These are phyloP conservation scores for Nezara viridula DNA, from an alignment of 2,888 invertebrate genomes.

Conservation along the genomic window DNA sequence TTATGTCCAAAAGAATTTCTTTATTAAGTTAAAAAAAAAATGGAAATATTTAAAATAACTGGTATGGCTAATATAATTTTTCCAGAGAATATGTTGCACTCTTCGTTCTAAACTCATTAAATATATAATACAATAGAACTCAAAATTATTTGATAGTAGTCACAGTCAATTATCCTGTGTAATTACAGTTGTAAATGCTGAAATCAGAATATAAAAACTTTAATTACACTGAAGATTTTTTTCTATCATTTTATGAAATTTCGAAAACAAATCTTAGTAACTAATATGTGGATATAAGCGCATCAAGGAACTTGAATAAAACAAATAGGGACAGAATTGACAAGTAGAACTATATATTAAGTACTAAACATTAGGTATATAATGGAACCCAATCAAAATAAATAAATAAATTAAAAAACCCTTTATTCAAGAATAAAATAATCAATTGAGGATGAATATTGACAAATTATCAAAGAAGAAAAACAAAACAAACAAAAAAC, in stretches of 20 bases:
- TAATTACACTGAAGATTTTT: neutral
- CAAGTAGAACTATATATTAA: neutral
- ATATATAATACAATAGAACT: neutral
- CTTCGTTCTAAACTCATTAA: neutral
- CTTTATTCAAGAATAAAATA: conserved; percentile 30
- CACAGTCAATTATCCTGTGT: neutral
- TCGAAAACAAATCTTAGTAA: neutral
- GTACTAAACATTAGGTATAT: neutral
- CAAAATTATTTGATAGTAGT: neutral
- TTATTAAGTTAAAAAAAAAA: too few species aligned
- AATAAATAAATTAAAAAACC: conserved; percentile 31
- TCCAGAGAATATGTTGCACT: neutral
- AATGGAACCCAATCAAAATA: neutral
- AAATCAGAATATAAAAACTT: neutral
- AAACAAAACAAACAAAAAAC: too few species aligned
- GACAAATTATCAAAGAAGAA: conserved; percentile 9
- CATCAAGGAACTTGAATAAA: neutral
- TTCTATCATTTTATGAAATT: neutral
- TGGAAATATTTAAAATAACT: neutral
- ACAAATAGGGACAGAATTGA: neutral
- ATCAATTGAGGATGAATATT: conserved; percentile 1
- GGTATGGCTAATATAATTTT: neutral
- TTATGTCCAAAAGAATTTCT: too few species aligned
- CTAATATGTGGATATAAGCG: neutral
- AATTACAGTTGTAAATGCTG: neutral